Evolutionary conservation across 2,888 invertebrate species (phyloP).

Genomic region (Melipona bicolor): DNA sequence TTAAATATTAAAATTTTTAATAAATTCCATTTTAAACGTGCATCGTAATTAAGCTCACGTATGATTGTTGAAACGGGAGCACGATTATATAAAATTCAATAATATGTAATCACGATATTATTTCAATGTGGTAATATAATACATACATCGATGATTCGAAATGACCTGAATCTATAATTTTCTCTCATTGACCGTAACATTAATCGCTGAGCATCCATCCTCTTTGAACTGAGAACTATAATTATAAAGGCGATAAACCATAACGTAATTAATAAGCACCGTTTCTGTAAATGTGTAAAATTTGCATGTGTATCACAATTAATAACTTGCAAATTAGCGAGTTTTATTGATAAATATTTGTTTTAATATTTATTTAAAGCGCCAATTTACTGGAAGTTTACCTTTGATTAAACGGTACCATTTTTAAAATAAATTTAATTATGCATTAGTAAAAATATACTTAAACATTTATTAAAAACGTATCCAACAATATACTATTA

Average conservation of each 20-base stretch:
- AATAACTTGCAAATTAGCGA: slow-evolving; percentile 23
- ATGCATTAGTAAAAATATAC: too few relatives aligned
- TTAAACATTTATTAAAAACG: background rate
- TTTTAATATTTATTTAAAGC: too few relatives aligned
- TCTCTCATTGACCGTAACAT: slow-evolving; percentile 50
- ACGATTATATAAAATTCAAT: slow-evolving; percentile 19
- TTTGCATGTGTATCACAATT: background rate
- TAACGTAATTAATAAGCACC: slow-evolving; percentile 68
- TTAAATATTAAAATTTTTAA: background rate
- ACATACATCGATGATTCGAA: slow-evolving; percentile 31
- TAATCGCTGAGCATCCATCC: slow-evolving; percentile 58
- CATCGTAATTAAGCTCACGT: background rate
- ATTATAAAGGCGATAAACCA: slow-evolving; percentile 70
- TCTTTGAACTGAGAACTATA: slow-evolving; percentile 47
- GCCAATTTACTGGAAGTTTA: background rate
- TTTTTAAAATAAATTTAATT: too few relatives aligned
- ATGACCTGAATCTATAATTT: slow-evolving; percentile 51
- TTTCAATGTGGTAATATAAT: slow-evolving; percentile 30
- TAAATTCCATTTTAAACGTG: background rate
- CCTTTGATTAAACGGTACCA: background rate
- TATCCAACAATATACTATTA: background rate
- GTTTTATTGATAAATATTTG: too few relatives aligned
- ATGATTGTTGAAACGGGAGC: background rate
- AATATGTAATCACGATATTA: slow-evolving; percentile 17
- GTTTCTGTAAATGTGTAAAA: slow-evolving; percentile 13